Base-by-base conservation (phyloP, 2,888 invertebrate species). In the Margaritifera margaritifera region DNA sequence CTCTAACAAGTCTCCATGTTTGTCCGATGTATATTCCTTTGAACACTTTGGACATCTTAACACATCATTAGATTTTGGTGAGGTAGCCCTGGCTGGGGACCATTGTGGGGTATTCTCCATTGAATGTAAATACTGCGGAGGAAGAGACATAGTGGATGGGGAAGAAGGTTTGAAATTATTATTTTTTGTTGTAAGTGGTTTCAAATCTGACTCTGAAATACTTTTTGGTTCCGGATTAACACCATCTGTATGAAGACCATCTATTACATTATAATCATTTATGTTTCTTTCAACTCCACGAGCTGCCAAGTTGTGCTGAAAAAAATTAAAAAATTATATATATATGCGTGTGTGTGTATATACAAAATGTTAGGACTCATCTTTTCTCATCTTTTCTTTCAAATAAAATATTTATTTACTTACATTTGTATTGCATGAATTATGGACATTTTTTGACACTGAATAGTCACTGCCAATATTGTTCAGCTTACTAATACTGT, bases 1-100 rank as follows among this genome's bases (percentile, higher is more conserved):
- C 54, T 81, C 82, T 20, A 84, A 57, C 51, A 85, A 69, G 61
- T 83, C 82, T 8, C 70, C 71, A 54, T 84, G 83, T 57, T 80
- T 71, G 19, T 77, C 79, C 20, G 78, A 71, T 4, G 72, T 70
- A 75, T 81, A 86, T 55, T 80, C 80, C 58, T 80, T 79, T 50
- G 73, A 73, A 67, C 86, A 86, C 56, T 82, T 83, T 3, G 86
- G 86, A 72, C 86, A 86, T 22, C 78, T 75, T 59, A 84, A 71
- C 24, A 78, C 65, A 61, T 80, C 75, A 56, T 27, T 62, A 52
- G 56, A 27, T 22, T 50, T 25, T 1, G 42, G 42, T 5, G 6
- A 25, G 20, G 4, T 65, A 27, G 18, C 27, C 42, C 20, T n/a
- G 0, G 79, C 68, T 20, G 54, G 52, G 22, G 50, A 56, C 6